Base-by-base conservation (phyloP, 2,888 invertebrate species). In the Erannis defoliaria region DNA sequence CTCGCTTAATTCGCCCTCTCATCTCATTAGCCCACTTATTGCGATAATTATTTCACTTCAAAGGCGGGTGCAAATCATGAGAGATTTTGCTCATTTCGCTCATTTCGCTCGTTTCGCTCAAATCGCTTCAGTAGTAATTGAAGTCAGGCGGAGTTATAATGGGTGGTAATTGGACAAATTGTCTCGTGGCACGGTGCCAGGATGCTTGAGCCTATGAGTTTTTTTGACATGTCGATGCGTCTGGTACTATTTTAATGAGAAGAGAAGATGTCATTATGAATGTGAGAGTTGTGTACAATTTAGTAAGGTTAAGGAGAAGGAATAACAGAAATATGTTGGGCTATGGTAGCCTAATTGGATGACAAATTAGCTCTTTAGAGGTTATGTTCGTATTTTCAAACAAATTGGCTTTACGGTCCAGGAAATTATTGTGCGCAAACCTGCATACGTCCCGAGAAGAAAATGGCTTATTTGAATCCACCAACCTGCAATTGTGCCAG, bases 101-200 rank as follows among this genome's bases (percentile, higher is more conserved):
- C 62, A 37, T 56, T 53, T 33, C 31, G 60, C 43, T 50, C 37
- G 18, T 38, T 38, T 8, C 19, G 56, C 56, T 51, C 46, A 59
- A 48, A 59, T 45, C 48, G 61, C 58, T 65, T 38, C 56, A 57
- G 64, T 43, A 56, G 55, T 65, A 65, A 67, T 66, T 66, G 65
- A 67, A 67, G 58, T 63, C 57, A 55, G 72, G 59, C 67, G 50
- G 64, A 73, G 71, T 74, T 75, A 76, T 75, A 76, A 75, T 71
- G 70, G 72, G 66, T 65, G 67, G 66, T 75, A 75, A 77, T 79
- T 79, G 75, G 76, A 72, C 70, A 74, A 79, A 78, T 79, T 74
- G 70, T 66, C 69, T 60, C 55, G 55, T 64, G 69, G 74, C 74
- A 74, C 71, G 70, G n/a, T 49, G 55, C 61, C 57, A 50, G 51